phyloP scores from a whole-genome alignment of 1,140 invertebrate species.

The Druon quercuslanigerum region DNA sequence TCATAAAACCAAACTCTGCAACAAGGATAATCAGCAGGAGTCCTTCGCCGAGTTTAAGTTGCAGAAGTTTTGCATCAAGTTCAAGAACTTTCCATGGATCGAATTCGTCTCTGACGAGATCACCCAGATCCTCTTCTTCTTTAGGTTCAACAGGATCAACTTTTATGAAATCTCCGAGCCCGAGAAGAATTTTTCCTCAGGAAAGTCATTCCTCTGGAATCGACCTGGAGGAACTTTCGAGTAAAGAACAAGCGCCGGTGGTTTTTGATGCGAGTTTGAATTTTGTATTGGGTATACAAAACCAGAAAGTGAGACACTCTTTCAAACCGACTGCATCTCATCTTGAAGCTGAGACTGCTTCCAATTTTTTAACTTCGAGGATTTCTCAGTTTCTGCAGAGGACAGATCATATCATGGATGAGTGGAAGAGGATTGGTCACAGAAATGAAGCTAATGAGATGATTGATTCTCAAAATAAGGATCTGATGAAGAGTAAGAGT shows the following conservation, averaged over 20 bases:
- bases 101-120: conserved; percentile 31
- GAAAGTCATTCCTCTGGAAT: conserved; percentile 38
- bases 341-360: conserved; percentile 83
- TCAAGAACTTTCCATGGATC: conserved; percentile 20
- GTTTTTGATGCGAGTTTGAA: conserved; percentile 88
- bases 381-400: conserved; percentile 87
- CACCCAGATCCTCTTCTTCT: conserved; percentile 37
- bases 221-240: conserved; percentile 77
- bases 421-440: conserved; percentile 83
- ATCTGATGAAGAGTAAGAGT: conserved; percentile 81
- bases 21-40: conserved; percentile 46
- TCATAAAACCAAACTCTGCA: conserved; percentile 50
- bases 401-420: conserved; percentile 90
- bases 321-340: conserved; percentile 84
- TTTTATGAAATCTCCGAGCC: conserved; percentile 23
- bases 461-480: conserved; percentile 64
- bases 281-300: conserved; percentile 84
- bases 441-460: conserved; percentile 72
- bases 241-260: conserved; percentile 83
- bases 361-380: conserved; percentile 83
- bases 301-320: conserved; percentile 81
- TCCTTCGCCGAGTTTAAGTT: conserved; percentile 52
- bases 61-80: conserved; percentile 31
- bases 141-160: not conserved
- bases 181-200: conserved; percentile 45